phyloP scores from a whole-genome alignment of 2,113 vertebrate genomes.

The Caracal caracal region DNA sequence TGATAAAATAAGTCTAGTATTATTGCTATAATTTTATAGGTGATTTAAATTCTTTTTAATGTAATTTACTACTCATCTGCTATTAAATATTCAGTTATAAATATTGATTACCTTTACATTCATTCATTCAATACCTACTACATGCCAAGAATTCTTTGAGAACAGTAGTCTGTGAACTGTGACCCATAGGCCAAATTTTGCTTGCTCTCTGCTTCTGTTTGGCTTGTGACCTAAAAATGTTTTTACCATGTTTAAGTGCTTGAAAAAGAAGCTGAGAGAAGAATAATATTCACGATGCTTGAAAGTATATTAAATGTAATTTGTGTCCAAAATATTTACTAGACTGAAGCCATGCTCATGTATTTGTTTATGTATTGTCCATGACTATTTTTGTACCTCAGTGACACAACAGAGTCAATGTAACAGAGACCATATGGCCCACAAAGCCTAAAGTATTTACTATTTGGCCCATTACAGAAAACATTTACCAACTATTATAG shows the following conservation, averaged over 20 bases:
- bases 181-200: neutral
- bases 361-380: neutral
- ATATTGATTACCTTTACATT: neutral
- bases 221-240: neutral
- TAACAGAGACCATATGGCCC: neutral
- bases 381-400: neutral
- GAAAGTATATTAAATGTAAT: neutral
- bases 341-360: neutral
- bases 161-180: neutral
- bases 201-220: neutral
- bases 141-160: neutral
- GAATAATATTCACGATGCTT: neutral
- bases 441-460: neutral
- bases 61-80: neutral
- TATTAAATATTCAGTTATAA: slow-evolving; percentile 7
- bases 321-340: neutral
- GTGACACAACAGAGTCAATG: neutral
- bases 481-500: neutral
- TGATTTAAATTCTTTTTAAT: neutral
- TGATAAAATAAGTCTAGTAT: neutral
- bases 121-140: neutral
- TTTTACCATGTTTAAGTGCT: neutral
- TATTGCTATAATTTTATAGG: neutral
- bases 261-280: neutral
- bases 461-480: neutral